Base-by-base conservation (phyloP, 1,140 invertebrate genomes). In the Muscidifurax raptorellus region DNA sequence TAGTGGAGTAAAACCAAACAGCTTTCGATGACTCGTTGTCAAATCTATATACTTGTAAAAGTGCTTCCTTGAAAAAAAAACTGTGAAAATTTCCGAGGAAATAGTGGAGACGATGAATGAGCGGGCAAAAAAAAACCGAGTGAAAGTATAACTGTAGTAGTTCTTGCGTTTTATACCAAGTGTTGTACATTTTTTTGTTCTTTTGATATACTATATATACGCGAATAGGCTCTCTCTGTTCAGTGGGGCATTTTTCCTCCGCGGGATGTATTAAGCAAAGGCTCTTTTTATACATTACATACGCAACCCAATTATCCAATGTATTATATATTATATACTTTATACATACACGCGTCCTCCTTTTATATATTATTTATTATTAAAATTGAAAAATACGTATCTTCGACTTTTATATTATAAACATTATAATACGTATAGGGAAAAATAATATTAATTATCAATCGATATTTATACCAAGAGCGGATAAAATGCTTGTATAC, bases 331-430 rank as follows among this genome's bases (percentile, higher is more conserved):
- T n/a, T 0, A 59, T 78, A 83, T 83, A 76, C 81, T 83, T 77
- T 83, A 77, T 83, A 83, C 59, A 72, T 78, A 78, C n/a, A n/a
- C 66, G 69, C 83, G 77, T 40, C 64, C 2, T 64, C 47, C 80
- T 84, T 84, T 84, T 78, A 83, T 78, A 83, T 83, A 83, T 83
- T 83, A 83, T 83, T 83, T 83, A 83, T 83, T 83, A 83, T 78
- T 32, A 15, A 36, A 74, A 36, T 30, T 13, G 5, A 69, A n/a
- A 69, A 1, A 22, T n/a, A 59, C 80, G 71, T 77, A 83, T 78
- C 75, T 84, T 78, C 69, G 77, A 84, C 69, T 84, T 84, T 80
- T 84, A 84, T 79, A 84, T 80, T 40, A 80, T 80, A 44, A 77
- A 28, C 25, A 77, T 47, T 25, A 27, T 77, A 18, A 27, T 77